These are phyloP conservation scores for Alcis repandata DNA, from an alignment of 2,888 invertebrate genomes.

Conservation along the genomic window DNA sequence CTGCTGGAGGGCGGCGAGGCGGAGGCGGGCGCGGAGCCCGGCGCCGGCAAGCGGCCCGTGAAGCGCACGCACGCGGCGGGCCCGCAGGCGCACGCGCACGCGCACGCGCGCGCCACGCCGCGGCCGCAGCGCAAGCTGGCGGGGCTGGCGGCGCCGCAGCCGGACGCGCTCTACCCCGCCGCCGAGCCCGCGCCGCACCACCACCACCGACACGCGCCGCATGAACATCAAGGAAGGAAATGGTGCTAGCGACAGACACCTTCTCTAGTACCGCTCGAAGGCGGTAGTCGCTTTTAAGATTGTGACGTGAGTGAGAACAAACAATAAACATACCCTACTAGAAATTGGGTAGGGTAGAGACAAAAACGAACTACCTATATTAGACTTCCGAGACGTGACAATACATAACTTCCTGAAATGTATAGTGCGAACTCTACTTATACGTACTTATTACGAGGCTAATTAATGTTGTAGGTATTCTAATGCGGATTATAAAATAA, in stretches of 20 bases:
- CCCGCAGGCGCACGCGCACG: constrained; percentile 61
- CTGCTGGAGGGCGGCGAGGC: constrained; percentile 82
- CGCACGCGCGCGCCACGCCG: constrained; percentile 72
- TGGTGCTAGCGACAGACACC: constrained; percentile 39
- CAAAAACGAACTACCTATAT: background rate
- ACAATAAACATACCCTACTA: background rate
- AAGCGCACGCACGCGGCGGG: constrained; percentile 86
- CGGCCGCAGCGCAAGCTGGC: constrained; percentile 69
- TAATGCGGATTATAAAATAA: constrained; percentile 10
- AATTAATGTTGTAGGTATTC: constrained; percentile 7
- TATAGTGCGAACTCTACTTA: background rate
- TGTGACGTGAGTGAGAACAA: background rate
- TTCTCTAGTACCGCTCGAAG: background rate
- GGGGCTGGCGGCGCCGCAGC: constrained; percentile 69
- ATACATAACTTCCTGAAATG: too few relatives aligned
- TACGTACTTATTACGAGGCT: constrained; percentile 36
- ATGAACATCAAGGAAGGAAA: constrained; percentile 52
- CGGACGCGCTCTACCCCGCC: constrained; percentile 72
- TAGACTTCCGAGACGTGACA: background rate
- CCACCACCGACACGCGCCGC: too few relatives aligned
- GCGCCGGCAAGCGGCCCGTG: constrained; percentile 83
- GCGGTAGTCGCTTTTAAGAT: too few relatives aligned
- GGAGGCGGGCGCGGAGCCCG: constrained; percentile 62
- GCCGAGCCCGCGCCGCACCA: constrained; percentile 52
- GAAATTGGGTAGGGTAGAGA: background rate